Conservation (phyloP, 2,888 invertebrate genomes). For the Sinohyriopsis cumingii region DNA sequence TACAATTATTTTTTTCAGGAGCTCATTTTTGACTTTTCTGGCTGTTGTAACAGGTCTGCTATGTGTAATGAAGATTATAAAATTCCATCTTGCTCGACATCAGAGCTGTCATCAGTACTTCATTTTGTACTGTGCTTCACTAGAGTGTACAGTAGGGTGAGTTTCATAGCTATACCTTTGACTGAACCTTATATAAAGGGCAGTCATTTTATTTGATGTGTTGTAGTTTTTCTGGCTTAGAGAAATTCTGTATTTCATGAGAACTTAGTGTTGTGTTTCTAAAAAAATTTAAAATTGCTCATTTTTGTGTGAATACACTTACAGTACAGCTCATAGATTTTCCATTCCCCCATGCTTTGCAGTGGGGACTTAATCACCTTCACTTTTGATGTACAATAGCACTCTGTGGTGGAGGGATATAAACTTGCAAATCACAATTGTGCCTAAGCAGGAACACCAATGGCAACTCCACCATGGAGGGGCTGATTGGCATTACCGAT, state of each 20-base stretch:
- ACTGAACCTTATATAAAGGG: not conserved
- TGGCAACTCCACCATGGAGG: no score
- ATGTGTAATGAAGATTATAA: slow-evolving; percentile 72
- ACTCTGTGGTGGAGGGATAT: no score
- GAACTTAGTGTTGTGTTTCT: no score
- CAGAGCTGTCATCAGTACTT: slow-evolving; percentile 74
- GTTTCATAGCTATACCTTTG: not conserved
- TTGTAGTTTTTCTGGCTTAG: not conserved
- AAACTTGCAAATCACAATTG: no score
- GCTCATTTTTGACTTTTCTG: slow-evolving; percentile 71
- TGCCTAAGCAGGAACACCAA: no score
- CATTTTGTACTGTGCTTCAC: slow-evolving; percentile 74
- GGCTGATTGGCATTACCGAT: no score
- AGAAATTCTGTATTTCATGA: not conserved
- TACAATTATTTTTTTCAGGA: slow-evolving; percentile 53
- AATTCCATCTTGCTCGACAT: slow-evolving; percentile 73
- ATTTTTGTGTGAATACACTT: no score
- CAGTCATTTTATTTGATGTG: not conserved
- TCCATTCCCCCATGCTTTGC: no score
- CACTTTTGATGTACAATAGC: no score
- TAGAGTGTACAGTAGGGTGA: slow-evolving; percentile 73
- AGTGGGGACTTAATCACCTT: no score
- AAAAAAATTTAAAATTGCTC: no score
- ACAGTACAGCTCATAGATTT: no score
- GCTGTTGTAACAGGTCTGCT: slow-evolving; percentile 71